Evolutionary conservation across 1,140 invertebrate species (phyloP).

Genomic region (Neodiprion lecontei): DNA sequence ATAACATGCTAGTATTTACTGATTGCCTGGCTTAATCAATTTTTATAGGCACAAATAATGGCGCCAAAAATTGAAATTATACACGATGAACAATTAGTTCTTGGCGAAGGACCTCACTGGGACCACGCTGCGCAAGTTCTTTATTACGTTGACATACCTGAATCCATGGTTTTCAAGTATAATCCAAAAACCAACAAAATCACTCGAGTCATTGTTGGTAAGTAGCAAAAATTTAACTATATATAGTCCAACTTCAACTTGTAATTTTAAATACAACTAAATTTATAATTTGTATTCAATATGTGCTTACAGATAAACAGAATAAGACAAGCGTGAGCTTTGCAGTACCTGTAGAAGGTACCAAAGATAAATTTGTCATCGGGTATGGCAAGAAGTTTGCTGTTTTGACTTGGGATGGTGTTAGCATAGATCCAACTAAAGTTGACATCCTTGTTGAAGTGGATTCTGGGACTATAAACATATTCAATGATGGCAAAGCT

Average conservation of each 20-base stretch:
- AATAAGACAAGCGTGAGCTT: conserved; percentile 32
- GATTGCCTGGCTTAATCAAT: not conserved
- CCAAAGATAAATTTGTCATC: conserved; percentile 40
- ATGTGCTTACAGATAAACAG: not conserved
- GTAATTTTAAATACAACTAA: not conserved
- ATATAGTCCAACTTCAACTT: not conserved
- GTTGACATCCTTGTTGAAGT: conserved; percentile 17
- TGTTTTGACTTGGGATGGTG: conserved; percentile 40
- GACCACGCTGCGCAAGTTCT: conserved; percentile 62
- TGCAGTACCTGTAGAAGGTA: conserved; percentile 46
- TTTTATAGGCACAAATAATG: not conserved
- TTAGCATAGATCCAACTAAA: conserved; percentile 10
- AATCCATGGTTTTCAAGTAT: conserved; percentile 63
- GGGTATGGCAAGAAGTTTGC: conserved; percentile 31
- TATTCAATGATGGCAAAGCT: conserved; percentile 63
- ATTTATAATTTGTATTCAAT: not conserved
- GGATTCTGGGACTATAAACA: conserved; percentile 29
- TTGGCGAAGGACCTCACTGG: conserved; percentile 72
- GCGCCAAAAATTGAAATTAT: not conserved
- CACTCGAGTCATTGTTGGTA: conserved; percentile 36
- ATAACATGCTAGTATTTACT: not conserved
- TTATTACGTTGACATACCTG: conserved; percentile 69
- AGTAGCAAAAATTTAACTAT: conserved; percentile 1
- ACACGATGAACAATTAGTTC: conserved; percentile 22
- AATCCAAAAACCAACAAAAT: conserved; percentile 56